Percentiles rank a stretch among this genome's conserved stretches.
Evolutionary conservation across 2,797 vertebrate species (phyloP).

Genomic region (Galago senegalensis): DNA sequence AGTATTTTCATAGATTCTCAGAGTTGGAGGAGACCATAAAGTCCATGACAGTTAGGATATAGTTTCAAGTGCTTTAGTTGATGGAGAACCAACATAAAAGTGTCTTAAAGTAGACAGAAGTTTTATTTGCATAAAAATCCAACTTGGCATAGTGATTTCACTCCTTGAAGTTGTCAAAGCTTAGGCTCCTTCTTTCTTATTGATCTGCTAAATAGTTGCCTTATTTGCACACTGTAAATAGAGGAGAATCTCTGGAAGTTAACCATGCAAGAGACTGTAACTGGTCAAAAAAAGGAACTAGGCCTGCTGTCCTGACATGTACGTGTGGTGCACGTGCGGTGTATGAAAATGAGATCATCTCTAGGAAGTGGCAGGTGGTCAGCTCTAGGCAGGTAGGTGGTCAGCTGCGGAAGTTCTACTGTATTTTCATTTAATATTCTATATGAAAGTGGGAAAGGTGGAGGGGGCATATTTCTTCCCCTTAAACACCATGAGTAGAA

Average conservation of each 20-base stretch:
- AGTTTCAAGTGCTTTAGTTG: not conserved
- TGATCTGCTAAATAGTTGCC: not conserved
- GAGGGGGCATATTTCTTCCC: not conserved
- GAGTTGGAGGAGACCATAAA: not conserved
- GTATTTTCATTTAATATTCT: too few species aligned
- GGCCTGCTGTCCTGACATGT: too few species aligned
- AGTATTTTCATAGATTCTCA: slow-evolving; percentile 23
- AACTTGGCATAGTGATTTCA: not conserved
- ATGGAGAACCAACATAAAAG: not conserved
- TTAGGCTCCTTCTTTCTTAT: not conserved
- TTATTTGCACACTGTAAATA: not conserved
- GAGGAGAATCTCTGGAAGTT: too few species aligned
- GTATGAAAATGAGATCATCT: too few species aligned
- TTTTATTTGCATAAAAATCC: not conserved
- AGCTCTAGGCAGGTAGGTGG: too few species aligned
- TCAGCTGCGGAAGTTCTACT: too few species aligned
- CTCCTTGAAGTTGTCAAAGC: not conserved
- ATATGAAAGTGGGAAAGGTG: not conserved
- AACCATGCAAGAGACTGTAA: too few species aligned
- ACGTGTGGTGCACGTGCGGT: too few species aligned
- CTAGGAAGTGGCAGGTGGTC: too few species aligned
- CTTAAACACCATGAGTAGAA: not conserved
- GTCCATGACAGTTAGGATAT: not conserved
- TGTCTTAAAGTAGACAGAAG: not conserved
- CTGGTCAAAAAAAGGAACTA: too few species aligned